Percentiles rank a stretch among this genome's conserved stretches.
Evolutionary conservation across 2,113 vertebrate genomes (phyloP).

Genomic region (Alces alces): DNA sequence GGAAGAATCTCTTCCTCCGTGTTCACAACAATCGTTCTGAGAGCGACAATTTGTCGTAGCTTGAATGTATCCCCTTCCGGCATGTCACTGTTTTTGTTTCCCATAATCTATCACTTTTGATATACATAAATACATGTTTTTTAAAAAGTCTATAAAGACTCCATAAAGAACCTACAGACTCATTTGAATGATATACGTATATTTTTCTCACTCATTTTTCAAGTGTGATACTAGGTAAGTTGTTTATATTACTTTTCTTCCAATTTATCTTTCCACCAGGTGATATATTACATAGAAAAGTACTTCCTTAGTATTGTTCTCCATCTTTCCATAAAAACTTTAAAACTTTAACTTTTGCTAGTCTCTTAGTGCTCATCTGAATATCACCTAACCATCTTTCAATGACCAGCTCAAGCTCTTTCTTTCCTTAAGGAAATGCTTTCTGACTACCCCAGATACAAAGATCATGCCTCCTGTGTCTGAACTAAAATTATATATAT

Average conservation of each 20-base stretch:
- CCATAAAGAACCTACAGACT: neutral
- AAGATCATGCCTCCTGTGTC: neutral
- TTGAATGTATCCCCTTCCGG: neutral
- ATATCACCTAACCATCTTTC: neutral
- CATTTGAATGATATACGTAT: neutral
- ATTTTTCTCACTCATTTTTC: neutral
- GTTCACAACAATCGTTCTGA: neutral
- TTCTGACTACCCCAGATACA: neutral
- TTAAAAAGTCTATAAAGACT: neutral
- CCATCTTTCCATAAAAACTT: neutral
- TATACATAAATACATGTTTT: neutral
- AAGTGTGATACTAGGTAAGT: neutral
- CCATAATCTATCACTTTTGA: neutral
- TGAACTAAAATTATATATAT: neutral
- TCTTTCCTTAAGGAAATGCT: neutral
- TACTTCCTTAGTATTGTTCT: neutral
- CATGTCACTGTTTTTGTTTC: neutral
- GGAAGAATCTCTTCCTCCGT: neutral
- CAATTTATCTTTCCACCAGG: neutral
- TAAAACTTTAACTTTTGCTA: neutral
- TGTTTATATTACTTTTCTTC: conserved; percentile 10
- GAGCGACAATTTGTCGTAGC: neutral
- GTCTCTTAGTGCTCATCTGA: neutral
- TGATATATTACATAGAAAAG: neutral
- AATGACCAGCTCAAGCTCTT: neutral